phyloP scores from a whole-genome alignment of 2,888 invertebrate genomes.

The Tipula helvola region DNA sequence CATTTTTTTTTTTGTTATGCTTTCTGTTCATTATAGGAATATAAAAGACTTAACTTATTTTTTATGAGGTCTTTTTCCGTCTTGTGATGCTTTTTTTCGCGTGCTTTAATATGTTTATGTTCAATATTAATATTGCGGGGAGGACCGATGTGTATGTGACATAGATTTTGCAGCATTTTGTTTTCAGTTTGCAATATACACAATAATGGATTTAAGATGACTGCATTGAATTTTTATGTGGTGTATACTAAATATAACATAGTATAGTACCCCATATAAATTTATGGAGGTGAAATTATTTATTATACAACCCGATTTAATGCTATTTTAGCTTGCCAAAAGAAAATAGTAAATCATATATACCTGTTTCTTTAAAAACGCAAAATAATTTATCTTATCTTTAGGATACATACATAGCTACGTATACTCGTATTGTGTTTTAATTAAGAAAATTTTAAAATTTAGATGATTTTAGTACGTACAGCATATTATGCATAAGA shows the following conservation, averaged over 20 bases:
- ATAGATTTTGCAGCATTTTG: neutral
- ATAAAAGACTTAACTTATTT: neutral
- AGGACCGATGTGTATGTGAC: neutral
- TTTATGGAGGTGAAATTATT: no score
- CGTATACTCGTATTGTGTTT: neutral
- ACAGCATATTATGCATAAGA: neutral
- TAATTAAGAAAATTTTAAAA: neutral
- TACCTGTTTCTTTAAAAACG: no score
- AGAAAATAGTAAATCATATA: neutral
- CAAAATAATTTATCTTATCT: neutral
- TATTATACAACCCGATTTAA: no score
- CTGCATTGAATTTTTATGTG: neutral
- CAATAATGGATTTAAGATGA: neutral
- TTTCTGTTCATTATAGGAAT: neutral
- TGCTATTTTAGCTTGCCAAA: neutral
- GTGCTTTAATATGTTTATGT: neutral
- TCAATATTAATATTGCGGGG: neutral
- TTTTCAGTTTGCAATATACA: neutral
- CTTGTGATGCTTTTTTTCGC: neutral
- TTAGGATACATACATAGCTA: no score
- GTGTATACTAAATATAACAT: no score
- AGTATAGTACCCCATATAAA: neutral
- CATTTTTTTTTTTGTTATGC: neutral
- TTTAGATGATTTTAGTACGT: neutral
- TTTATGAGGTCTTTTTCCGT: neutral